Conservation (phyloP, 92 coral and sea anemone genomes). For the Meandrina meandrites region DNA sequence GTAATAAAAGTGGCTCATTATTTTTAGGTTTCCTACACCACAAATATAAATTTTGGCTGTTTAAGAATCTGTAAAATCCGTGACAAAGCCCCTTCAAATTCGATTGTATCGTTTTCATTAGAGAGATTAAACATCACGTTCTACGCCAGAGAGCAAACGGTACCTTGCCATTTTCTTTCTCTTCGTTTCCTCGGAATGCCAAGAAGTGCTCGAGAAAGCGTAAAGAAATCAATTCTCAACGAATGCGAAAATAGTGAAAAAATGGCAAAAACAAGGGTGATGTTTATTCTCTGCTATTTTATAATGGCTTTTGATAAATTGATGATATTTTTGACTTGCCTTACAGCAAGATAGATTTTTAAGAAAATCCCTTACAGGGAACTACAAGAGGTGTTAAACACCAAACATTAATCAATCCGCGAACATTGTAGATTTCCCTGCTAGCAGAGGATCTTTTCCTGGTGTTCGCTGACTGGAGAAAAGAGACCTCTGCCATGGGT, state of each 20-base stretch:
- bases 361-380: constrained; percentile 26
- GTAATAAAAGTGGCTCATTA: no score
- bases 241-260: no score
- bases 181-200: no score
- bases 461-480: no score
- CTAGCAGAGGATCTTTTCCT: no score
- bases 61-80: no score
- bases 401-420: not conserved
- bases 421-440: not conserved
- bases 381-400: constrained; percentile 9
- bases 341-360: not conserved
- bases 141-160: not conserved
- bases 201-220: no score
- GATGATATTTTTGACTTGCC: not conserved
- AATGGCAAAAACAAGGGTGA: not conserved
- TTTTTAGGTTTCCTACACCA: no score
- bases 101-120: not conserved
- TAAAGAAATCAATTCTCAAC: no score
- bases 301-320: not conserved
- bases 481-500: no score
- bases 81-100: not conserved
- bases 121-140: not conserved
- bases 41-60: no score
- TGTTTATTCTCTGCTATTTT: not conserved
- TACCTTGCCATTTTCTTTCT: not conserved